Conservation (phyloP, 2,888 invertebrate species). For the Zele albiditarsus region DNA sequence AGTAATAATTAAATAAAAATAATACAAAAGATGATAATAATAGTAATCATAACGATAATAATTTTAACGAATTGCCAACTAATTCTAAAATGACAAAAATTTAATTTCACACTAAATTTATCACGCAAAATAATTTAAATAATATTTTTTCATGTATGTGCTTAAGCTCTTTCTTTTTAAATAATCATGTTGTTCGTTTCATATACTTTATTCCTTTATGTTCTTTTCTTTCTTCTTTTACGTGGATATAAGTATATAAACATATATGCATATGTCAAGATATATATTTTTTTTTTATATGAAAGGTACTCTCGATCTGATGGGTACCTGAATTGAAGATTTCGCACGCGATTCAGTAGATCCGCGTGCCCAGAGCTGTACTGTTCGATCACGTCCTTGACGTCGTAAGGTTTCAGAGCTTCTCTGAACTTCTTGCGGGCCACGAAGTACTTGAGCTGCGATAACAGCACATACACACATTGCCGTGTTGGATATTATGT, state of each 20-base stretch:
- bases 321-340: constrained; percentile 85
- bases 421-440: constrained; percentile 93
- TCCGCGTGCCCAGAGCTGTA: constrained; percentile 92
- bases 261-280: background rate
- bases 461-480: constrained; percentile 52
- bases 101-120: background rate
- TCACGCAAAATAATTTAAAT: constrained; percentile 3
- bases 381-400: constrained; percentile 95
- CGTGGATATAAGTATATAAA: constrained; percentile 23
- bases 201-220: background rate
- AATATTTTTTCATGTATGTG: background rate
- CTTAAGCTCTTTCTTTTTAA: constrained; percentile 3
- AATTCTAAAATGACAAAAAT: constrained; percentile 3
- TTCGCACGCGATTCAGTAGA: constrained; percentile 90
- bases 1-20: background rate
- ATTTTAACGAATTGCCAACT: background rate
- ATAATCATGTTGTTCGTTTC: background rate
- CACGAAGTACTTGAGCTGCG: constrained; percentile 89
- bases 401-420: constrained; percentile 93
- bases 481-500: constrained; percentile 51
- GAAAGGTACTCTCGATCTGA: constrained; percentile 45
- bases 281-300: constrained; percentile 20
- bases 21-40: background rate
- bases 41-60: background rate
- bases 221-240: constrained; percentile 5